Percentiles rank a stretch among this genome's conserved stretches.
Evolutionary conservation across 2,113 vertebrate species (phyloP).

Genomic region (Psittacus erithacus): DNA sequence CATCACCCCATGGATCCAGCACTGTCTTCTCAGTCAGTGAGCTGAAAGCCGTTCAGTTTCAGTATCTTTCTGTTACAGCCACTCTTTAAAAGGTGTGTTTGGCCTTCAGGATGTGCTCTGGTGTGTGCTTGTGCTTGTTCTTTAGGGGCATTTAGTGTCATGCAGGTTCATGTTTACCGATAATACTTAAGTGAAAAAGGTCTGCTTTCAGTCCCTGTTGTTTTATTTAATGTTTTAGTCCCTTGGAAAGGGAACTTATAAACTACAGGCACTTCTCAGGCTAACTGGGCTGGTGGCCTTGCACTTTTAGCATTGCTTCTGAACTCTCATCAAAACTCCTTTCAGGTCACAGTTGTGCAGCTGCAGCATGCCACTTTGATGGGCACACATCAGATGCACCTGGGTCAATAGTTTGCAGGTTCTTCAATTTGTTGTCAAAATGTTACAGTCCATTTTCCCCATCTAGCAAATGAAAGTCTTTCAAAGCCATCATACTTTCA

Average conservation of each 20-base stretch:
- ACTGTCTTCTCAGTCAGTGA: background rate
- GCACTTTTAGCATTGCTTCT: fast-evolving
- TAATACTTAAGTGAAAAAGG: fast-evolving
- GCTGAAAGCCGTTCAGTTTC: background rate
- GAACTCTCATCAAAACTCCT: fast-evolving
- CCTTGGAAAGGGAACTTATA: background rate
- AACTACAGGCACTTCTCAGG: fast-evolving
- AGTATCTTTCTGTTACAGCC: background rate
- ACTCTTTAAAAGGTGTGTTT: background rate
- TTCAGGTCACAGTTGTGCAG: fast-evolving
- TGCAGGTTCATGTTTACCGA: fast-evolving
- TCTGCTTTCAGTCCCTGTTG: fast-evolving
- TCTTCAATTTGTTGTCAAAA: background rate
- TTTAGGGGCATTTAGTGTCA: fast-evolving
- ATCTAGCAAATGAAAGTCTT: background rate
- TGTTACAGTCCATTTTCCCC: fast-evolving
- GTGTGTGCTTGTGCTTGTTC: fast-evolving
- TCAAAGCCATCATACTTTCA: background rate
- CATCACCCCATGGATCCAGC: background rate
- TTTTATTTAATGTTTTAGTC: background rate
- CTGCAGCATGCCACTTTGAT: background rate
- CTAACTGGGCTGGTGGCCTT: background rate
- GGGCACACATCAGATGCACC: fast-evolving
- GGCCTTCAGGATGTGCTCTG: fast-evolving
- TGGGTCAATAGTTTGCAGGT: fast-evolving